Conservation (phyloP, 2,888 invertebrate species). For the Calliopum simillimum region DNA sequence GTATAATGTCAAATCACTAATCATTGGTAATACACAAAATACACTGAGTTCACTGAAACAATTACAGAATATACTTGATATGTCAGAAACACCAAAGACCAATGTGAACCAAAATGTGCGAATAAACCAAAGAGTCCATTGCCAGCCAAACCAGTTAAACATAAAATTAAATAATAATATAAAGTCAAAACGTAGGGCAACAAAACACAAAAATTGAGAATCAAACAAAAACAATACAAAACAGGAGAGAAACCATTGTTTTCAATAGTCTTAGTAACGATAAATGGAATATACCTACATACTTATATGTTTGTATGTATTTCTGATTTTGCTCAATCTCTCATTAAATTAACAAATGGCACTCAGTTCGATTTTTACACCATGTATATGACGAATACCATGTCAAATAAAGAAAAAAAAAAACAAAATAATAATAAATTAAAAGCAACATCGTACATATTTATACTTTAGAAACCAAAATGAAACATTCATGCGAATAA, state of each 20-base stretch:
- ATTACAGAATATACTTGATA: neutral
- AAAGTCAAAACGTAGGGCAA: conserved; percentile 6
- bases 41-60: neutral
- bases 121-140: conserved; percentile 45
- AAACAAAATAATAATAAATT: conserved; percentile 4
- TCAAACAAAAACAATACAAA: neutral
- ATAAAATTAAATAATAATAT: conserved; percentile 22
- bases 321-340: neutral
- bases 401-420: neutral
- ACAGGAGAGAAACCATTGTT: neutral
- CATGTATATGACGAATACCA: conserved; percentile 2
- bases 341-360: neutral
- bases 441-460: neutral
- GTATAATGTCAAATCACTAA: neutral
- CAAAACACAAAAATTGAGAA: conserved; percentile 2
- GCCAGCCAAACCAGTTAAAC: conserved; percentile 48
- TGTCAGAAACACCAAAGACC: neutral
- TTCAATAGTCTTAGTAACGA: conserved; percentile 14
- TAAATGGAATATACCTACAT: too few species aligned
- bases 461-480: neutral
- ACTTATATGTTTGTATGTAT: too few species aligned
- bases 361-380: conserved; percentile 11
- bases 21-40: neutral
- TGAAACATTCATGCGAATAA: conserved; percentile 22
- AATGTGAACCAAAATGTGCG: conserved; percentile 31